phyloP scores from a whole-genome alignment of 2,113 vertebrate species.

The Myxocyprinus asiaticus region DNA sequence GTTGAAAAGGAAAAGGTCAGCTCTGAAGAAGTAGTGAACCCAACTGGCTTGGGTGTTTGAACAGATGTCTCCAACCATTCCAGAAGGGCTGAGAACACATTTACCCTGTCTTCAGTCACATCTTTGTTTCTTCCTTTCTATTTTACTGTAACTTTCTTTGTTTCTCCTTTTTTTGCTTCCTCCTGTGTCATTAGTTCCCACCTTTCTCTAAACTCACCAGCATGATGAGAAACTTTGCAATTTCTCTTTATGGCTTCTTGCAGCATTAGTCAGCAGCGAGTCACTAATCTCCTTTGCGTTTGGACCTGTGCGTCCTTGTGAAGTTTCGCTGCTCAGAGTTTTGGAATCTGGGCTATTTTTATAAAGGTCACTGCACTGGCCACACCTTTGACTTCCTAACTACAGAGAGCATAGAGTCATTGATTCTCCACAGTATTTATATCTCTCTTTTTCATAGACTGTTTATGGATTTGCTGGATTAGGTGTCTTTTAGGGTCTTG shows the following conservation, averaged over 20 bases:
- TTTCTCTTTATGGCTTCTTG: background rate
- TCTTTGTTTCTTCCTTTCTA: background rate
- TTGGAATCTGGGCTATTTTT: conserved; percentile 19
- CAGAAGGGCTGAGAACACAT: no score
- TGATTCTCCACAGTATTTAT: background rate
- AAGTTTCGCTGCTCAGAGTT: background rate
- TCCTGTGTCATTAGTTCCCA: no score
- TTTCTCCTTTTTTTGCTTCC: background rate
- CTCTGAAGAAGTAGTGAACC: conserved; percentile 20
- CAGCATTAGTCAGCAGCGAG: background rate
- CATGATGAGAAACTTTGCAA: background rate
- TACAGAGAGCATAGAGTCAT: background rate
- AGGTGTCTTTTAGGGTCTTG: no score
- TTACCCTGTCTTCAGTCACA: no score
- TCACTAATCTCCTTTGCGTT: background rate
- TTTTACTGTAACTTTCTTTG: background rate
- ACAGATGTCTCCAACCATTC: no score
- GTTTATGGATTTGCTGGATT: no score
- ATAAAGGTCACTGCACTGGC: background rate
- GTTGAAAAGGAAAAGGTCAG: conserved; percentile 35
- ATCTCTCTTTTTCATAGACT: no score
- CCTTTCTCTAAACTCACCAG: no score
- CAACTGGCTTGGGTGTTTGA: conserved; percentile 31
- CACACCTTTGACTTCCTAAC: conserved; percentile 14
- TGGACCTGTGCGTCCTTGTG: background rate